Conservation (phyloP, 2,888 invertebrate genomes). For the Nebria salina region DNA sequence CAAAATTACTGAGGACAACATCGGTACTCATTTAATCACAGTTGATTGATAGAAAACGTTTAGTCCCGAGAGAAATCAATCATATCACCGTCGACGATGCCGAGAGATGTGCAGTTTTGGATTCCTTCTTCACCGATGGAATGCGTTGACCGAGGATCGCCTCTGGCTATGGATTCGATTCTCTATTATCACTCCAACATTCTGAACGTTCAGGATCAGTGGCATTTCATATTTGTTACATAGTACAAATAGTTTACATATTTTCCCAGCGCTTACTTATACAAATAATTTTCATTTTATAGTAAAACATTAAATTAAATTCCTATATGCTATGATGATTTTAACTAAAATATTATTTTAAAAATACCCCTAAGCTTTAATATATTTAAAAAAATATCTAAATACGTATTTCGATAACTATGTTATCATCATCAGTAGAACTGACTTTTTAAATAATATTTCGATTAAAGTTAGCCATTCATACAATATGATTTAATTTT, state of each 20-base stretch:
- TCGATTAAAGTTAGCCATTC: too few relatives aligned
- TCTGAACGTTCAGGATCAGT: background rate
- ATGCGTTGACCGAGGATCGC: background rate
- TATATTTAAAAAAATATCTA: too few relatives aligned
- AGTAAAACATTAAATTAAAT: too few relatives aligned
- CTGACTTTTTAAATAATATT: too few relatives aligned
- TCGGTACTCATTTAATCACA: constrained; percentile 43
- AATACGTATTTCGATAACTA: too few relatives aligned
- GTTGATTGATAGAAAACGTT: constrained; percentile 44
- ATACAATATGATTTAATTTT: too few relatives aligned
- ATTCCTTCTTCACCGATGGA: constrained; percentile 7
- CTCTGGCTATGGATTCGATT: background rate
- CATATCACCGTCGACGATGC: constrained; percentile 22
- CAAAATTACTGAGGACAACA: constrained; percentile 5
- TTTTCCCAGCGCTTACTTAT: constrained; percentile 1
- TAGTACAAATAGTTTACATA: constrained; percentile 28
- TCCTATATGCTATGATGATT: too few relatives aligned
- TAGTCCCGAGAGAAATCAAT: constrained; percentile 40
- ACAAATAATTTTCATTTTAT: background rate
- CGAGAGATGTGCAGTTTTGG: background rate
- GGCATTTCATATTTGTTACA: constrained; percentile 23
- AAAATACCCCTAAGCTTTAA: too few relatives aligned
- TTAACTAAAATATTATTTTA: too few relatives aligned
- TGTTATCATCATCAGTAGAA: too few relatives aligned
- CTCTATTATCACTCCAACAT: background rate